Percentiles rank a stretch among this genome's conserved stretches.
Evolutionary conservation across 2,888 invertebrate species (phyloP).

Genomic region (Sceliomorpha sp.): DNA sequence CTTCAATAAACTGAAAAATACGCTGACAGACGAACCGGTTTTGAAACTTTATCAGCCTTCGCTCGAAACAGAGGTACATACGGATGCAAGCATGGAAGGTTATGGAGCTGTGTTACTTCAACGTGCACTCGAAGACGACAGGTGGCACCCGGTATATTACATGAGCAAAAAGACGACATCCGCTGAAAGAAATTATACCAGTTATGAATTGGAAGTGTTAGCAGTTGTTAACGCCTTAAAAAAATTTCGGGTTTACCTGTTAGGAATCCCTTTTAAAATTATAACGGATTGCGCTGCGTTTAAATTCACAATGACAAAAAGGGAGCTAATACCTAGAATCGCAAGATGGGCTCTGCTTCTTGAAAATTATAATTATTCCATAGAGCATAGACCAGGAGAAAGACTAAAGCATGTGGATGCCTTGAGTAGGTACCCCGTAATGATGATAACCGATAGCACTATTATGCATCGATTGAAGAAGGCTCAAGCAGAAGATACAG

Average conservation of each 20-base stretch:
- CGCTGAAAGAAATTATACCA: slow-evolving; percentile 55
- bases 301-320: slow-evolving; percentile 34
- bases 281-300: slow-evolving; percentile 38
- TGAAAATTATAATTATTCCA: slow-evolving; percentile 15
- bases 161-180: slow-evolving; percentile 45
- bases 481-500: slow-evolving; percentile 25
- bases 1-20: background rate
- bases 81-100: slow-evolving; percentile 25
- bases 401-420: slow-evolving; percentile 40
- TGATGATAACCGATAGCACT: background rate
- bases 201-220: slow-evolving; percentile 60
- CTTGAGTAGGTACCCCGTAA: slow-evolving; percentile 9
- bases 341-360: slow-evolving; percentile 34
- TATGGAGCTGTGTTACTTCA: slow-evolving; percentile 51
- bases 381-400: slow-evolving; percentile 20
- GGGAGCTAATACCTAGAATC: slow-evolving; percentile 17
- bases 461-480: slow-evolving; percentile 2
- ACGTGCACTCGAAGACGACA: slow-evolving; percentile 19
- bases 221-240: slow-evolving; percentile 55
- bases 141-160: slow-evolving; percentile 29
- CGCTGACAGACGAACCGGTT: slow-evolving; percentile 38
- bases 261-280: slow-evolving; percentile 37
- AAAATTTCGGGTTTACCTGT: slow-evolving; percentile 37
- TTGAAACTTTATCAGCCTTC: slow-evolving; percentile 50
- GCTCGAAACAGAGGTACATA: slow-evolving; percentile 29